Percentiles rank a stretch among this genome's conserved stretches.
These are phyloP conservation scores for Dysdera silvatica DNA, from an alignment of 1,140 invertebrate genomes.

Conservation along the genomic window DNA sequence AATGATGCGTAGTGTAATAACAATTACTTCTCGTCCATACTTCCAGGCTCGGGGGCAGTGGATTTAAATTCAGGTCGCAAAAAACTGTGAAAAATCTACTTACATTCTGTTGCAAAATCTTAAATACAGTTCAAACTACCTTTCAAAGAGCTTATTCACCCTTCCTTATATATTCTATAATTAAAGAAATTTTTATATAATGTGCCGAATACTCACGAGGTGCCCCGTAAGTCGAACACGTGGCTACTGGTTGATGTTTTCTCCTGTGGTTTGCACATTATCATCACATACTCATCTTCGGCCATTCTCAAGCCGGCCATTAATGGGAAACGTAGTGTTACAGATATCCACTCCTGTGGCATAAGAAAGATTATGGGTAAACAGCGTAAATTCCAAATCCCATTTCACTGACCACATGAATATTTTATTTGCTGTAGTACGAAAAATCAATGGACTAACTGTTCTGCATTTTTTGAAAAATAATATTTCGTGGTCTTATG, in stretches of 20 bases:
- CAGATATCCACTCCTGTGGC: slow-evolving; percentile 47
- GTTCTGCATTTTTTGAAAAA: background rate
- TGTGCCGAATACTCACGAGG: slow-evolving; percentile 29
- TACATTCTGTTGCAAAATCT: background rate
- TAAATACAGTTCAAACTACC: background rate
- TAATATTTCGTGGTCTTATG: too few relatives aligned
- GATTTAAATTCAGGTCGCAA: background rate
- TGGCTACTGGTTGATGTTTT: slow-evolving; percentile 52
- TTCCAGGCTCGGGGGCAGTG: slow-evolving; percentile 2
- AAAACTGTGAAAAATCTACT: background rate
- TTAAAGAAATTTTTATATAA: background rate
- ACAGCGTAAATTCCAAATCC: background rate
- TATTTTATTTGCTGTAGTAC: background rate
- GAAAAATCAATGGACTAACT: background rate
- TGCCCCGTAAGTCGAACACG: slow-evolving; percentile 37
- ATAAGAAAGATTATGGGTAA: background rate
- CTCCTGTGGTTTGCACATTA: slow-evolving; percentile 56
- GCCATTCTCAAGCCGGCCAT: slow-evolving; percentile 54
- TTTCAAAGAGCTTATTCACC: background rate
- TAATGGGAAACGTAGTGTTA: slow-evolving; percentile 54
- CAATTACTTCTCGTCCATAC: background rate
- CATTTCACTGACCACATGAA: background rate
- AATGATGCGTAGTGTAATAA: too few relatives aligned
- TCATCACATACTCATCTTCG: slow-evolving; percentile 53
- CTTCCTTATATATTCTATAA: background rate